Evolutionary conservation across 2,888 invertebrate genomes (phyloP).

Genomic region (Parelbella ahira): DNA sequence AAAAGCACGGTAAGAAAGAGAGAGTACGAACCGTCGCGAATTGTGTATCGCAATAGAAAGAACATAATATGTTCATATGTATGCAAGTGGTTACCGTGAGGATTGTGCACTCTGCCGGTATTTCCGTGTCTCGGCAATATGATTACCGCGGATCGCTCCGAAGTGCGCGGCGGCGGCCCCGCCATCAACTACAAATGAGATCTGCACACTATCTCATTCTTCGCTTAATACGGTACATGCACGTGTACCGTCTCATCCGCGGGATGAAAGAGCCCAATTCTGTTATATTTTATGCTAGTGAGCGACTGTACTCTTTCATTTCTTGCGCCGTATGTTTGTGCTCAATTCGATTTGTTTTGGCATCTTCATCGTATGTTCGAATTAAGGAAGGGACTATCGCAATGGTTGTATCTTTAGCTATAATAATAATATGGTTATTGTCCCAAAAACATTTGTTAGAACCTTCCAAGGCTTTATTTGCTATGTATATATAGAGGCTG

Average conservation of each 20-base stretch:
- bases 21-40: conserved; percentile 21
- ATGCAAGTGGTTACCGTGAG: conserved; percentile 28
- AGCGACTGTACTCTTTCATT: too few species aligned
- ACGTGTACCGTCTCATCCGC: conserved; percentile 10
- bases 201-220: conserved; percentile 30
- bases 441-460: too few species aligned
- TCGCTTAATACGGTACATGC: conserved; percentile 21
- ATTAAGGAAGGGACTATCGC: too few species aligned
- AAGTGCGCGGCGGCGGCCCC: conserved; percentile 13
- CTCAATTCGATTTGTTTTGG: too few species aligned
- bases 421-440: too few species aligned
- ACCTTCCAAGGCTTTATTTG: too few species aligned
- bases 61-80: too few species aligned
- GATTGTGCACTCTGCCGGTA: conserved; percentile 41
- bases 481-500: too few species aligned
- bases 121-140: conserved; percentile 41
- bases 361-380: too few species aligned
- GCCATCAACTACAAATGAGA: conserved; percentile 43
- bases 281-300: conserved; percentile 2
- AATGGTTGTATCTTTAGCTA: too few species aligned
- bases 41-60: conserved; percentile 27
- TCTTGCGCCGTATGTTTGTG: too few species aligned
- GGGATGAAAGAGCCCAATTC: conserved; percentile 15
- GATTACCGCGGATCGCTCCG: conserved; percentile 45
- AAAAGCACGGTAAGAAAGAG: too few species aligned